Evolutionary conservation across 2,888 invertebrate genomes (phyloP), one percentile per base, ranked within the genome.

Genomic region (Mycalesis mineus): DNA sequence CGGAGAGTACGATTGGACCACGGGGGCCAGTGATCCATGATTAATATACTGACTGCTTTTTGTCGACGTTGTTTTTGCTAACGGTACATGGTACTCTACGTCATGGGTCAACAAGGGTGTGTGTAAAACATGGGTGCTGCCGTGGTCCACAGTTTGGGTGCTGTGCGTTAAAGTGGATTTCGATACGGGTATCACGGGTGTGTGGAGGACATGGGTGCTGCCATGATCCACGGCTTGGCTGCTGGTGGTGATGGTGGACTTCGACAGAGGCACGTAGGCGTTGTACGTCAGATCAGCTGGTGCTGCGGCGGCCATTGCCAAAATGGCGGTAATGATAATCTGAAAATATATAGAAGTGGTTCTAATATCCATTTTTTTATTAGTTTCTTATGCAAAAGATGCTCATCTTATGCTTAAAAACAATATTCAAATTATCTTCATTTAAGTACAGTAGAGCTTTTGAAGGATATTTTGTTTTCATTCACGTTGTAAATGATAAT

Each of bases 21-120:
- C 57, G 0, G 68, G 66, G 1, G 68, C 59, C 50, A 71, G 62
- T 14, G 80, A 74, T 7, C 80, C 80, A 54, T 83, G 82, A 64
- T 75, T 69, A 65, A 90, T 74, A 63, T 85, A 62, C 68, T 82
- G 73, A 74, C 86, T 78, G 77, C 84, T 76, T 73, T 85, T 82
- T 5, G 80, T 77, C 3, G 78, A 62, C 0, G 78, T 78, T 0
- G 73, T 61, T 36, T 77, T 72, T 4, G 61, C 60, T 14, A 67
- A 62, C 7, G 84, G 83, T 0, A 70, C 67, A 14, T 70, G 71
- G 61, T 70, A 65, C 41, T 58, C 61, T 1, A 77, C 72, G 49
- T 74, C 66, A 37, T 82, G 71, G 59, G 66, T 44, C 5, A 78
- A 71, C 0, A 71, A 56, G 2, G 77, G 70, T 7, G 69, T 50